Percentiles rank a stretch among this genome's conserved stretches.
These are phyloP conservation scores for Brenthis hecate DNA, from an alignment of 2,888 invertebrate species.

Conservation along the genomic window DNA sequence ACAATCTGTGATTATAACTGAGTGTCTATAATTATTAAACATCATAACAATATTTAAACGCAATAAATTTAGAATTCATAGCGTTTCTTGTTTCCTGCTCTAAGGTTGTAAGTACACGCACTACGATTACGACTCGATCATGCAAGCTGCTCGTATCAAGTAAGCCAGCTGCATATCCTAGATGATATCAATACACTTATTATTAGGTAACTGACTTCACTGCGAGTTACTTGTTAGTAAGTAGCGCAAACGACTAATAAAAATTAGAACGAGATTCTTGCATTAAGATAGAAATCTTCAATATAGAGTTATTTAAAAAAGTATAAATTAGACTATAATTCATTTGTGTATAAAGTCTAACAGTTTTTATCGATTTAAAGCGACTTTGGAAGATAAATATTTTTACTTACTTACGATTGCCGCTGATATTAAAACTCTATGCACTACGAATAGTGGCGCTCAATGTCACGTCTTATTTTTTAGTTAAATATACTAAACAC, in stretches of 20 bases:
- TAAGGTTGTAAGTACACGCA: conserved; percentile 4
- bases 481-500: no score
- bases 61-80: not conserved
- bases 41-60: no score
- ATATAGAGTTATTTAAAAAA: not conserved
- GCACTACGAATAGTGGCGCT: no score
- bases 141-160: conserved; percentile 13
- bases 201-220: conserved; percentile 36
- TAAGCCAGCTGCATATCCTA: conserved; percentile 26
- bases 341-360: no score
- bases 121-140: conserved; percentile 22
- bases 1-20: no score
- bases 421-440: no score
- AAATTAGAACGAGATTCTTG: conserved; percentile 18
- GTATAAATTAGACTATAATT: not conserved
- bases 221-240: conserved; percentile 31
- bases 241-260: conserved; percentile 22
- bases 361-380: no score
- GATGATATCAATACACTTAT: conserved; percentile 43
- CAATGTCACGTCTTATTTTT: no score
- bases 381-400: no score
- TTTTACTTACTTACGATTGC: no score
- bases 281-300: conserved; percentile 9
- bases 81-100: not conserved
- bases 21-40: no score